phyloP scores from a whole-genome alignment of 1,140 invertebrate genomes.

The Nebria ingens region DNA sequence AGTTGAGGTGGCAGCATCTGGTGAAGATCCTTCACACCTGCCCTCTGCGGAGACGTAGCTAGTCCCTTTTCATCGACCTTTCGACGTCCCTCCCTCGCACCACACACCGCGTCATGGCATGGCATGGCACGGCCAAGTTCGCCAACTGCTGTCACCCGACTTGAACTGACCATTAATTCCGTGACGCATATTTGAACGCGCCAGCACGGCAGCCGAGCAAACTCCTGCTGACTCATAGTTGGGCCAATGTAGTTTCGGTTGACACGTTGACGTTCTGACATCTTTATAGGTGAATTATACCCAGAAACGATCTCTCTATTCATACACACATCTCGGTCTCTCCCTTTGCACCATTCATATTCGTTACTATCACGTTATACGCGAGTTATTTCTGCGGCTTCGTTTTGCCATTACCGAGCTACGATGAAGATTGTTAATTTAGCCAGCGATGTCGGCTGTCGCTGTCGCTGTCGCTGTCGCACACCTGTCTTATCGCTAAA shows the following conservation, averaged over 20 bases:
- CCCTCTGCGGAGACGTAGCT: background rate
- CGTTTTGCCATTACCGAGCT: too few species aligned
- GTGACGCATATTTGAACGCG: background rate
- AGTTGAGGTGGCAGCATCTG: conserved; percentile 5
- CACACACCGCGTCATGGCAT: background rate
- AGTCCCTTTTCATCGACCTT: background rate
- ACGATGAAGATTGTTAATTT: background rate
- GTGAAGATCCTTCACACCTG: conserved; percentile 5
- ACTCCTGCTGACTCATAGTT: conserved; percentile 2
- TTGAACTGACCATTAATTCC: conserved; percentile 10
- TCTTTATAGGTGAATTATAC: conserved; percentile 8
- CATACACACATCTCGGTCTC: background rate
- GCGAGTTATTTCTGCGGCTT: too few species aligned
- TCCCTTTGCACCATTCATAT: background rate
- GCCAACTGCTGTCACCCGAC: conserved; percentile 4
- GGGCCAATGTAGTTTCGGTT: conserved; percentile 2
- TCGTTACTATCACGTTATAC: background rate
- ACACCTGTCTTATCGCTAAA: background rate
- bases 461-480: background rate
- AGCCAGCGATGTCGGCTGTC: background rate
- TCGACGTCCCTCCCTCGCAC: background rate
- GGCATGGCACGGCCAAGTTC: background rate
- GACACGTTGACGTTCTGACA: background rate
- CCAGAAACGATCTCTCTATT: background rate
- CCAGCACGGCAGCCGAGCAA: background rate